phyloP scores from a whole-genome alignment of 2,888 invertebrate genomes.

The Calameuta idolon region DNA sequence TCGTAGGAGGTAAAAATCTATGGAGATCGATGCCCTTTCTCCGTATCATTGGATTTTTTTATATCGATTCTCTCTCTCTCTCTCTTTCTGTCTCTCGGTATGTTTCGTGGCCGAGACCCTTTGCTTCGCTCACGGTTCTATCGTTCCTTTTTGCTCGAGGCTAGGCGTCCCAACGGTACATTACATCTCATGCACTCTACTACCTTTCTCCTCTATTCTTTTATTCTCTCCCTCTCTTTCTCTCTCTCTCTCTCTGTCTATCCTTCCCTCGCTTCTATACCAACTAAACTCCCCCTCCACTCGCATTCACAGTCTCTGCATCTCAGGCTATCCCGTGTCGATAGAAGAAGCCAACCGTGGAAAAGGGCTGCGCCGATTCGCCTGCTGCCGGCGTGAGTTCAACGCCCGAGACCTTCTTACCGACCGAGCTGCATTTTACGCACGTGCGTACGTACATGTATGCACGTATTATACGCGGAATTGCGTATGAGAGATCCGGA shows the following conservation, averaged over 20 bases:
- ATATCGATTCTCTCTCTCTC: not conserved
- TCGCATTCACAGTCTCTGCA: not conserved
- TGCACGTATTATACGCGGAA: not conserved
- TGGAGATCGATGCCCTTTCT: not conserved
- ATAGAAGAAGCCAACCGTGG: not conserved
- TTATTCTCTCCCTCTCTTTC: not conserved
- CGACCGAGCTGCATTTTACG: not conserved
- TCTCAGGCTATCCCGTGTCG: not conserved
- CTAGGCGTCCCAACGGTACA: not conserved
- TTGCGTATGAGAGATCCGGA: not conserved
- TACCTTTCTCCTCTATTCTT: slow-evolving; percentile 5
- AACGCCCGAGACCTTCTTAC: not conserved
- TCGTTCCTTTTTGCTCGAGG: not conserved
- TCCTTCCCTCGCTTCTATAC: not conserved
- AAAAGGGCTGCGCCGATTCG: not conserved
- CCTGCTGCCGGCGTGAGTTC: not conserved
- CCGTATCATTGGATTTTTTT: not conserved
- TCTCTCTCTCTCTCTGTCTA: not conserved
- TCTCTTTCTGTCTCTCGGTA: slow-evolving; percentile 1
- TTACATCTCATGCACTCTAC: slow-evolving; percentile 1
- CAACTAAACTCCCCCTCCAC: not conserved
- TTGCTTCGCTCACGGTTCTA: not conserved
- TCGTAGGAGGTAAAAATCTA: not conserved
- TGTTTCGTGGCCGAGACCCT: not conserved
- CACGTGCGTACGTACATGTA: not conserved